Evolutionary conservation across 2,113 vertebrate species (phyloP).

Genomic region (Epinephelus lanceolatus): DNA sequence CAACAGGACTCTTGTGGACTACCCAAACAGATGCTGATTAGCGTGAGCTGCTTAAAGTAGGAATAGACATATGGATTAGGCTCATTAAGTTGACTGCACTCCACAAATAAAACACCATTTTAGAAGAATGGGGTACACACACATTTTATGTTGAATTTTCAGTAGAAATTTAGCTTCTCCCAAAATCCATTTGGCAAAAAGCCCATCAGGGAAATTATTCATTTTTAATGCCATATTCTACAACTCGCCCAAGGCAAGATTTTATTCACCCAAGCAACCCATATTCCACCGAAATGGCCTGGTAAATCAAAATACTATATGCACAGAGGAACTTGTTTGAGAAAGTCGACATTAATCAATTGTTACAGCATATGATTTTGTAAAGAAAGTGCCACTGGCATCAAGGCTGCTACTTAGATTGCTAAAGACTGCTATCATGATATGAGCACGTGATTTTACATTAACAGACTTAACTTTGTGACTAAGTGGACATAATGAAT

Average conservation of each 20-base stretch:
- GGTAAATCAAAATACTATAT: constrained; percentile 37
- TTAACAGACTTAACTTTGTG: background rate
- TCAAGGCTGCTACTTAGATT: background rate
- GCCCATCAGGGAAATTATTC: constrained; percentile 33
- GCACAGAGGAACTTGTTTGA: constrained; percentile 14
- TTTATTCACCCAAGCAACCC: constrained; percentile 39
- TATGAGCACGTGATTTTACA: background rate
- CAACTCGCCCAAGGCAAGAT: constrained; percentile 29
- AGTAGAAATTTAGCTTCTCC: constrained; percentile 3
- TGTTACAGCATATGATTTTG: constrained; percentile 16
- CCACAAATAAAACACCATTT: constrained; percentile 25
- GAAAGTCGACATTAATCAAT: constrained; percentile 29
- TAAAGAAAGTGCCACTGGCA: constrained; percentile 14
- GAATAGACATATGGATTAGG: constrained; percentile 77
- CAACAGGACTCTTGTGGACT: constrained; percentile 72
- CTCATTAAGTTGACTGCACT: constrained; percentile 71
- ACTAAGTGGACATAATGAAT: constrained; percentile 9
- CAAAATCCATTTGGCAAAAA: constrained; percentile 44
- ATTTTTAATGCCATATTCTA: constrained; percentile 52
- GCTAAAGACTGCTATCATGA: background rate
- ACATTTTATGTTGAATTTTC: constrained; percentile 21
- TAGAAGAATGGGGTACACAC: constrained; percentile 29
- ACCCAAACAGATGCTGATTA: constrained; percentile 81
- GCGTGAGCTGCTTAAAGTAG: constrained; percentile 82
- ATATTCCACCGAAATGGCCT: constrained; percentile 33